Percentiles rank a stretch among this genome's conserved stretches.
Conservation (phyloP, 1,140 invertebrate species). For the Bombus waltoni region DNA sequence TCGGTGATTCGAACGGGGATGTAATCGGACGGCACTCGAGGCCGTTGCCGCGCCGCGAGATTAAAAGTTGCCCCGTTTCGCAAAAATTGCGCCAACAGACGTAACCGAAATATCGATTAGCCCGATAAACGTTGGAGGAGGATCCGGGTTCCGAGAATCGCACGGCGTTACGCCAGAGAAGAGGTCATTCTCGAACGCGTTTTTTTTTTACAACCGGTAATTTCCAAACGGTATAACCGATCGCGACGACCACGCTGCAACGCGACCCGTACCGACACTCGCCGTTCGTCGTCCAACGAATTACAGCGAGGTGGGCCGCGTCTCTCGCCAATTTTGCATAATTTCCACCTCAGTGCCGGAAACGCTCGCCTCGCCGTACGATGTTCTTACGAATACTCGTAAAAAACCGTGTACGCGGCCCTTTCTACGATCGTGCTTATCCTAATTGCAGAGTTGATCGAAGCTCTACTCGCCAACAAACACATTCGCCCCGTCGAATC, state of each 20-base stretch:
- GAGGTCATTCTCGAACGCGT: not conserved
- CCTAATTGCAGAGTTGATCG: not conserved
- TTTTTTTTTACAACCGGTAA: not conserved
- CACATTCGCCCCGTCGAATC: not conserved
- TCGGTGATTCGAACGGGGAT: not conserved
- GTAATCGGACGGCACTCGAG: not conserved
- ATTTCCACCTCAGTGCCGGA: not conserved
- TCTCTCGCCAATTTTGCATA: not conserved
- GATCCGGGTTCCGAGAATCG: not conserved
- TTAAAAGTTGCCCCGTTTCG: not conserved
- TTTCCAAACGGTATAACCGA: not conserved
- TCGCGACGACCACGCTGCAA: not conserved
- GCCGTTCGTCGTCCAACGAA: not conserved
- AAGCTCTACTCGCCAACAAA: not conserved
- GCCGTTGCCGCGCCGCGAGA: not conserved
- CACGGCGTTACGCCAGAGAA: not conserved
- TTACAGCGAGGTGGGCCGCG: not conserved
- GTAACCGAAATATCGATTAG: constrained; percentile 2
- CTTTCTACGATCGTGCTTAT: not conserved
- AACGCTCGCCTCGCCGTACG: not conserved
- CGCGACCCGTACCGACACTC: not conserved
- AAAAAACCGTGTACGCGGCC: not conserved
- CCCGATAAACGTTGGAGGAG: not conserved
- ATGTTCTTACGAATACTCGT: not conserved
- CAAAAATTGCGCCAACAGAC: not conserved